Evolutionary conservation across 2,113 vertebrate genomes (phyloP), one percentile per base, ranked within the genome.

Genomic region (Corythaixoides concolor): DNA sequence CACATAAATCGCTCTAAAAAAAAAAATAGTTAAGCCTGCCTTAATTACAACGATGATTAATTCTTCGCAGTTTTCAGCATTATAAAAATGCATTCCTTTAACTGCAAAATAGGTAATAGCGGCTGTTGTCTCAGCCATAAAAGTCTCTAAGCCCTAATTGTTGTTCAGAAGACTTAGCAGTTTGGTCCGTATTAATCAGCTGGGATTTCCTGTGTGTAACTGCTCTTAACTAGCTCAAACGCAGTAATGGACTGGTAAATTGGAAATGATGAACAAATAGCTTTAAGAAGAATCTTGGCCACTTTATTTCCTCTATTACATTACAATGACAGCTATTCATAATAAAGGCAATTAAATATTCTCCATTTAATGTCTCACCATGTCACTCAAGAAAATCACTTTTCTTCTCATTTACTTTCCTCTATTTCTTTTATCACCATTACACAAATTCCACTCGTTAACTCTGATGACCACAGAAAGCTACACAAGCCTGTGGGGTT

Each of bases 181-280:
- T 93, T 78, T 59, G 26, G 74, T 78, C 68, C 12, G 1, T 58
- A 70, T 53, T 63, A 80, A 96, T 89, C 90, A 91, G 68, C 41
- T 72, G 86, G 35, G 41, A 67, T 82, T 93, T 88, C 78, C 85
- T 22, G 15, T 49, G 58, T 59, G 23, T 70, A 93, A 95, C 80
- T 95, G 89, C 58, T 88, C 53, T 76, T 82, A 93, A 94, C 13
- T 41, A 87, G 85, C 78, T 96, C n/a, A 68, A 79, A 67, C 76
- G 82, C 35, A 64, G 56, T 49, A 94, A 88, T 13, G 35, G 80
- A 53, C 80, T 91, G 67, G 41, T 58, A 79, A 95, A 89, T 23
- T 84, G 69, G 82, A 96, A 88, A 78, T 10, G 70, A 88, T 93
- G 67, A 93, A 85, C 85, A 85, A 63, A 88, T 47, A 80, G 18